Evolutionary conservation across 2,113 vertebrate species (phyloP), one percentile per base, ranked within the genome.

Genomic region (Cebidichthys violaceus): DNA sequence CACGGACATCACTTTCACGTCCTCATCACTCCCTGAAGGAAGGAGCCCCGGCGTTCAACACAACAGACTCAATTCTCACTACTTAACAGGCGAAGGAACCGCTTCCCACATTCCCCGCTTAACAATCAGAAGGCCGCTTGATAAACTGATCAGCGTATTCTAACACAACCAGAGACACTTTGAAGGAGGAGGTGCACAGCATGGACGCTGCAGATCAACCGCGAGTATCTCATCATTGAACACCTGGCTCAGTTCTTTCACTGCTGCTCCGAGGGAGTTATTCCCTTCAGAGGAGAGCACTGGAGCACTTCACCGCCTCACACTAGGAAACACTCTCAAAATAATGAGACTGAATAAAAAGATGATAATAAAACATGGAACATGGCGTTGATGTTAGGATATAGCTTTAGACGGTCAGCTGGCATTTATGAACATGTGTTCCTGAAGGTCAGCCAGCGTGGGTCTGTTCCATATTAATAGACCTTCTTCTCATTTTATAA

Each of bases 1-100:
- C 9, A 5, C 9, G 8, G 54, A 27, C 54, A 9, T 10, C 54
- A 3, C 62, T 39, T 66, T 73, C 70, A 20, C 73, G 15, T 55
- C 55, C 6, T 64, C 33, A 60, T 66, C 41, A 4, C 29, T 67
- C 64, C 65, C 77, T 33, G 45, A 61, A 78, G 76, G 24, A 64
- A 79, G 69, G 50, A 59, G 65, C 59, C 9, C 50, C 1, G 0
- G 4, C 62, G 62, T 75, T 79, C 43, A 35, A 64, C 67, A 62
- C 59, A 37, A 27, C 27, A 3, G 27, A 77, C 86, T 89, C 85
- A 82, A 84, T 86, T 74, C 33, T 75, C 37, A 41, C 74, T 60
- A 55, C 86, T 88, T 82, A 87, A 45, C 57, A 75, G 35, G 18
- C 24, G 33, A 20, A 57, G 45, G 60, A 82, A 77, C 60, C 70